Percentiles rank a stretch among this genome's conserved stretches.
These are phyloP conservation scores for Drosophila prostipennis DNA, from an alignment of 2,888 invertebrate genomes.

Conservation along the genomic window DNA sequence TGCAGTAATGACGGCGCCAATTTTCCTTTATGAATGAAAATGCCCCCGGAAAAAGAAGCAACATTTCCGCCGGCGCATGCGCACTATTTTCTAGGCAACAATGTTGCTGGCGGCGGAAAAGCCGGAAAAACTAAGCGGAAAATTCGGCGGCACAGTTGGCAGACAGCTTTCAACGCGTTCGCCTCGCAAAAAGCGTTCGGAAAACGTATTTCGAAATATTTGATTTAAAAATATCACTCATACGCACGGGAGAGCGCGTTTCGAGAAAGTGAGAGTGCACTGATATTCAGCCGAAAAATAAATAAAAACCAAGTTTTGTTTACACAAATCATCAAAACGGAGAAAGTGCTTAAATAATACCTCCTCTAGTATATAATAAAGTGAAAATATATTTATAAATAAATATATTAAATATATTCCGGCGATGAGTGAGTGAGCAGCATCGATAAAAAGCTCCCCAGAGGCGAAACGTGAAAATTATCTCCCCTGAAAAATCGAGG, in stretches of 20 bases:
- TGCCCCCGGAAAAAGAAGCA: conserved; percentile 3
- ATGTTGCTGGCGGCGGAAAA: conserved; percentile 18
- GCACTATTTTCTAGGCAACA: conserved; percentile 28
- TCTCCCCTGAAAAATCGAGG: conserved; percentile 1
- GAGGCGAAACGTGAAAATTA: conserved; percentile 63
- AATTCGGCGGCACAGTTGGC: conserved; percentile 69
- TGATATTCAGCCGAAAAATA: conserved; percentile 14
- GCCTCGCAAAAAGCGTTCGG: conserved; percentile 38
- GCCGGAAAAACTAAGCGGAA: conserved; percentile 60
- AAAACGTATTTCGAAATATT: conserved; percentile 10
- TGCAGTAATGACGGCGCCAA: conserved; percentile 50
- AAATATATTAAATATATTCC: conserved; percentile 67
- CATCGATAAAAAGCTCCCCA: conserved; percentile 42
- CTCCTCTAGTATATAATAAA: conserved; percentile 13
- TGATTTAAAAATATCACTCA: conserved; percentile 41
- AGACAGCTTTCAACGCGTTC: conserved; percentile 69
- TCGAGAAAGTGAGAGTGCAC: conserved; percentile 22
- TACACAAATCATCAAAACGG: neutral
- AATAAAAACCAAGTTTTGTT: conserved; percentile 13
- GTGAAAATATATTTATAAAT: conserved; percentile 60
- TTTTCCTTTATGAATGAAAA: conserved; percentile 70
- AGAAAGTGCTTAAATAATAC: conserved; percentile 8
- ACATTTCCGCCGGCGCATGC: conserved; percentile 56
- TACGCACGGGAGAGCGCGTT: conserved; percentile 16
- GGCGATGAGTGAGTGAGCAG: conserved; percentile 24